A percentile compares a stretch with the other conserved stretches of the same genome.
phyloP scores from a whole-genome alignment of 2,113 vertebrate species.

The Tragelaphus scriptus region DNA sequence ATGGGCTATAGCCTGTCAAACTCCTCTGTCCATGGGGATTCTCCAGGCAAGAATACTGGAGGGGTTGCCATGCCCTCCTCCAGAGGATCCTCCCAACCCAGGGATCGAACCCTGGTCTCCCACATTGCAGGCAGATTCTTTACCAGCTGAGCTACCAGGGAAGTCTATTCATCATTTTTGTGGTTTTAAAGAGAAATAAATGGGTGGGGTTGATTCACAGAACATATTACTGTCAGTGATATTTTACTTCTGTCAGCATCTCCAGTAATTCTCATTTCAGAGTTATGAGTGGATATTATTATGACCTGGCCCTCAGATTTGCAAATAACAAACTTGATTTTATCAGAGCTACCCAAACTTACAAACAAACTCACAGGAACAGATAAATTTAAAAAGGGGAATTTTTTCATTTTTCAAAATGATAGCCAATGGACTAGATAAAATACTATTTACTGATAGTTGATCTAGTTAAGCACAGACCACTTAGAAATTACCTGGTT shows the following conservation, averaged over 20 bases:
- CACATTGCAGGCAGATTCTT: background rate
- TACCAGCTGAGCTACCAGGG: background rate
- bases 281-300: background rate
- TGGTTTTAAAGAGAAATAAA: background rate
- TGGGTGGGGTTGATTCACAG: background rate
- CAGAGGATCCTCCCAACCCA: background rate
- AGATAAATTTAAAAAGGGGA: background rate
- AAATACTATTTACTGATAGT: background rate
- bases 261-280: background rate
- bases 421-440: background rate
- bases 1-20: background rate
- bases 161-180: background rate
- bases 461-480: background rate
- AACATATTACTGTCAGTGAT: background rate
- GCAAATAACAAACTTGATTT: background rate
- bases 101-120: background rate
- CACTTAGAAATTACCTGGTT: background rate
- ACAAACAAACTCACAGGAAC: background rate
- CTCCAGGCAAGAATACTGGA: background rate
- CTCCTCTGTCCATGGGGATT: background rate
- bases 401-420: background rate
- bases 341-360: background rate
- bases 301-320: background rate
- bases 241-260: background rate
- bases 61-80: background rate